These are phyloP conservation scores for Leptinotarsa tumamoca DNA, from an alignment of 2,888 invertebrate species.

Conservation along the genomic window DNA sequence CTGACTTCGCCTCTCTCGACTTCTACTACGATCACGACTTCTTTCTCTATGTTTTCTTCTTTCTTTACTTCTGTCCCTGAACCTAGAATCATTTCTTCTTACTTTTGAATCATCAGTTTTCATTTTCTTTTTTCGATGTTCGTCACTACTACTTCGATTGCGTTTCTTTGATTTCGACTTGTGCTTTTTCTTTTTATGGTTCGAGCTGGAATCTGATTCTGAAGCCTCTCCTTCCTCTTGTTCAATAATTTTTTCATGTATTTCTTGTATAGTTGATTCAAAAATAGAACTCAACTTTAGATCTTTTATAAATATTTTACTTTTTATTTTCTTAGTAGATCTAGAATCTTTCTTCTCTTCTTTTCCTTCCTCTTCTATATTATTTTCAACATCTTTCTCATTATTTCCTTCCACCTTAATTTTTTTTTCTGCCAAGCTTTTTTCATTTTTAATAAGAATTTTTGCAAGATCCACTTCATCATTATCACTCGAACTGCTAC, in stretches of 20 bases:
- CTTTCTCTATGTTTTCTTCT: conserved; percentile 33
- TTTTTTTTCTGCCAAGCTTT: conserved; percentile 57
- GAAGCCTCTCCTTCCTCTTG: conserved; percentile 64
- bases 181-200: conserved; percentile 49
- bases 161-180: conserved; percentile 50
- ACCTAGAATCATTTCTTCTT: conserved; percentile 27
- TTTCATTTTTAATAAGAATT: conserved; percentile 62
- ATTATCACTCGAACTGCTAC: conserved; percentile 57
- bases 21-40: conserved; percentile 35
- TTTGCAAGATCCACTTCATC: conserved; percentile 58
- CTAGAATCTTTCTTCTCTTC: conserved; percentile 27
- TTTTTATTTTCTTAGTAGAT: conserved; percentile 38
- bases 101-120: conserved; percentile 32
- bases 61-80: conserved; percentile 59
- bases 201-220: conserved; percentile 46
- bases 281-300: conserved; percentile 77
- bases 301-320: conserved; percentile 77
- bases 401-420: conserved; percentile 59
- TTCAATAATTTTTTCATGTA: conserved; percentile 73
- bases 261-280: conserved; percentile 75
- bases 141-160: conserved; percentile 44
- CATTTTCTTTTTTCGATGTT: conserved; percentile 33
- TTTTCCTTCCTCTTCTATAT: conserved; percentile 28
- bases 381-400: conserved; percentile 36
- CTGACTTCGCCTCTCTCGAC: conserved; percentile 35